Base-by-base conservation (phyloP, 2,113 vertebrate species). In the Grantiella picta region DNA sequence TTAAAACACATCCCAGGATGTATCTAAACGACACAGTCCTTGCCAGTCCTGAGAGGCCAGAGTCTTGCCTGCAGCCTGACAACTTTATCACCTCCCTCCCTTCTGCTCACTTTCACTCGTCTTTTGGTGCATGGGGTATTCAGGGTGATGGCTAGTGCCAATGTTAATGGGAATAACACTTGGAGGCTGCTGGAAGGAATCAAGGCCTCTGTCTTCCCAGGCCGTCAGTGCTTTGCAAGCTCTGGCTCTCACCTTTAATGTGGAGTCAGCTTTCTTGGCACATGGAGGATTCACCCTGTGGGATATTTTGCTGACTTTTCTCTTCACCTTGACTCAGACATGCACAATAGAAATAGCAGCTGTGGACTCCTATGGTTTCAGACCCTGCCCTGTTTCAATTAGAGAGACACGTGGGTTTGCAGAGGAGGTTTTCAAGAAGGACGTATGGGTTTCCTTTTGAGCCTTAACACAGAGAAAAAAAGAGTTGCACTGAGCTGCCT, bases 221-320 rank as follows among this genome's bases (percentile, higher is more conserved):
- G 71, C 87, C 92, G 91, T 85, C 71, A 38, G 63, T 63, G 47
- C 59, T 80, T 94, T 94, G 94, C 33, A 35, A 94, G 78, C 93
- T 95, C 87, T 90, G 95, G 82, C 87, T 96, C 95, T 96, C 95
- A 97, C 93, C 92, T 97, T 95, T 97, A 95, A 96, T 94, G 85
- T 95, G 68, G 82, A 95, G 93, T 86, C 92, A 93, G 87, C 75
- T 94, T 95, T 94, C 75, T 90, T 96, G 94, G 89, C 93, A 95
- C 92, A 94, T 64, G 89, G 92, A 92, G 89, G 86, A 94, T 89
- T 95, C 87, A 85, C 93, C 94, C 93, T 90, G 89, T 95, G 91
- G 93, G 96, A 92, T 96, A 94, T 63, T 95, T 88, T 59, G 42
- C 79, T 95, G 92, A 96, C 92, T 96, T 93, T 91, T 95, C 82